Evolutionary conservation across 2,113 vertebrate species (phyloP).

Genomic region (Colius striatus): DNA sequence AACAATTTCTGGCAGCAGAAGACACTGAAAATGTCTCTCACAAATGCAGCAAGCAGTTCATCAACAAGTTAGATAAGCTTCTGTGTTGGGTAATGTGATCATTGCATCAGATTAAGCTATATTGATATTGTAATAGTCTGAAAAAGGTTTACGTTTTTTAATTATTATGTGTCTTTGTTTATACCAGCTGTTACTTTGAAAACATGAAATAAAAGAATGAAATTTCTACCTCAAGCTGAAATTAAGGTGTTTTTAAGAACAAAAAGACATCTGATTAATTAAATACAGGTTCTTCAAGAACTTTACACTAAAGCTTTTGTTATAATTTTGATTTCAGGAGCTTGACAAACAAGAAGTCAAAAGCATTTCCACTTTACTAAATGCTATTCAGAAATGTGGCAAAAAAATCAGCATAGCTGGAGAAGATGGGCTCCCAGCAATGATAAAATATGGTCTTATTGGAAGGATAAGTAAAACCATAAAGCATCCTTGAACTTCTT

Average conservation of each 20-base stretch:
- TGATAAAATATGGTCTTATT: constrained; percentile 85
- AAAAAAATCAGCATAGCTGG: constrained; percentile 79
- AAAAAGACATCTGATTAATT: background rate
- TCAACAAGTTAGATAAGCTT: constrained; percentile 88
- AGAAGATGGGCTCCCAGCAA: constrained; percentile 77
- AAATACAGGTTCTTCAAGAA: background rate
- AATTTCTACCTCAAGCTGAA: background rate
- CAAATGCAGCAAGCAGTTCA: constrained; percentile 88
- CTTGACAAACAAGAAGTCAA: constrained; percentile 80
- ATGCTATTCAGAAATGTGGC: constrained; percentile 81
- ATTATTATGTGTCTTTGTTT: background rate
- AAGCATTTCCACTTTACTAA: constrained; percentile 77
- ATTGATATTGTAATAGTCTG: background rate
- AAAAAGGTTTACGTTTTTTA: background rate
- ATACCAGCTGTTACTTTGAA: background rate
- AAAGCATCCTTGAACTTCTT: background rate
- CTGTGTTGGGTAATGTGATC: constrained; percentile 81
- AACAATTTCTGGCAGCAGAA: constrained; percentile 79
- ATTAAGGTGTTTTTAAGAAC: background rate
- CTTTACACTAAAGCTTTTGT: background rate
- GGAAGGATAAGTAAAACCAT: constrained; percentile 89
- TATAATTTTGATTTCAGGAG: constrained; percentile 78
- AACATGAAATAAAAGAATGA: background rate
- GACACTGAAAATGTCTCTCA: constrained; percentile 61
- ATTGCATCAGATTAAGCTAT: background rate